phyloP scores from a whole-genome alignment of 2,797 vertebrate species.

The Melanotaenia nigrans region DNA sequence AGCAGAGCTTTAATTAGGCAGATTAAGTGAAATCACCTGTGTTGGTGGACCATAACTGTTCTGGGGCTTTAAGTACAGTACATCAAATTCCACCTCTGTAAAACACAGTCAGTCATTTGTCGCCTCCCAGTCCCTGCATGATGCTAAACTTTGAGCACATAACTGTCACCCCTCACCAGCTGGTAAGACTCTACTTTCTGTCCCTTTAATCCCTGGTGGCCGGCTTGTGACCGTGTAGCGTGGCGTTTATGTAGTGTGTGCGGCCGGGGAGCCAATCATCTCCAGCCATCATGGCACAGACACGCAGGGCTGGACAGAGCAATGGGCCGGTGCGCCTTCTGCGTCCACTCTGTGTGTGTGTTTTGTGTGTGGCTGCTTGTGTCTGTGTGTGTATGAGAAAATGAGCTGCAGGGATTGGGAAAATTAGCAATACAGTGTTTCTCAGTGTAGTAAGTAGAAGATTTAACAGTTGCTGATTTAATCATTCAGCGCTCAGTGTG shows the following conservation, averaged over 20 bases:
- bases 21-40: conserved; percentile 43
- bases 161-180: conserved; percentile 45
- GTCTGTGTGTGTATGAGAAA: background rate
- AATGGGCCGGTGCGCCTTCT: conserved; percentile 73
- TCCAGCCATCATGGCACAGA: conserved; percentile 81
- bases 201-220: conserved; percentile 76
- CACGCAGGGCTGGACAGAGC: conserved; percentile 80
- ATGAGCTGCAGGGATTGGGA: conserved; percentile 19
- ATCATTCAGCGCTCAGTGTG: background rate
- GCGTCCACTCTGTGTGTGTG: conserved; percentile 38
- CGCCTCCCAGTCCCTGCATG: conserved; percentile 46
- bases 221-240: conserved; percentile 76
- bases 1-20: conserved; percentile 35
- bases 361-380: conserved; percentile 19
- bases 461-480: conserved; percentile 31
- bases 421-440: conserved; percentile 51
- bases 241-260: conserved; percentile 72
- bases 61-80: conserved; percentile 19
- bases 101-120: conserved; percentile 58
- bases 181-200: conserved; percentile 63
- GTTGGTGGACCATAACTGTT: conserved; percentile 21
- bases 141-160: conserved; percentile 54
- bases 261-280: conserved; percentile 79
- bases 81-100: conserved; percentile 40
- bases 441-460: conserved; percentile 15